Evolutionary conservation across 2,113 vertebrate genomes (phyloP), one percentile per base, ranked within the genome.

Genomic region (Centrocercus urophasianus): DNA sequence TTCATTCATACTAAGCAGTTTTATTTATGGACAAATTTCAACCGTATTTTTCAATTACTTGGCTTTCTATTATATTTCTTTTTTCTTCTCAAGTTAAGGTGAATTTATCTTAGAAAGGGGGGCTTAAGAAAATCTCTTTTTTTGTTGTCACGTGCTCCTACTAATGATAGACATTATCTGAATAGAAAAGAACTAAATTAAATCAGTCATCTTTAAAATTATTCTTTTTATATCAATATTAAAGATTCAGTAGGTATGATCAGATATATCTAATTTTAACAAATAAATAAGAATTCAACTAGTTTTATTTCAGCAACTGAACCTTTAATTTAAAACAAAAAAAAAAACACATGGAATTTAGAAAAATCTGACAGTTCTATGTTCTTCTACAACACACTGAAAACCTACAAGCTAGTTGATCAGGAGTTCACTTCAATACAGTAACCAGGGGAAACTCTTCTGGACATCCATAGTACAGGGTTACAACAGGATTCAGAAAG

Each of bases 331-430:
- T 36, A 36, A 47, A 40, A 70, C 80, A 73, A 76, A 32, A 54
- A 34, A 27, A 6, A 34, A 34, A 34, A 38, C 42, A 43, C 50
- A 34, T 16, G 60, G 25, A 17, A 38, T 79, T 82, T 84, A n/a
- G 60, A 84, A 88, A 95, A 83, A 96, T 79, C 40, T 94, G 93
- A 94, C 70, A 96, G 63, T 91, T 95, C 79, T 85, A 81, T 89
- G n/a, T 77, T 84, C 74, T 32, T 92, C 50, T 27, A 13, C 38
- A 50, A 63, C 30, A 82, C 75, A 87, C 90, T 76, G 27, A 90
- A 92, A 86, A 40, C 70, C 81, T 89, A 32, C 60, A 83, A 89
- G 89, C 84, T 85, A 86, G 21, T 67, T 57, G 65, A 84, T 93
- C 65, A 42, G 24, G 67, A 48, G 91, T 92, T 90, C 63, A 54